Base-by-base conservation (phyloP, 1,140 invertebrate genomes). In the Heterodera schachtii region DNA sequence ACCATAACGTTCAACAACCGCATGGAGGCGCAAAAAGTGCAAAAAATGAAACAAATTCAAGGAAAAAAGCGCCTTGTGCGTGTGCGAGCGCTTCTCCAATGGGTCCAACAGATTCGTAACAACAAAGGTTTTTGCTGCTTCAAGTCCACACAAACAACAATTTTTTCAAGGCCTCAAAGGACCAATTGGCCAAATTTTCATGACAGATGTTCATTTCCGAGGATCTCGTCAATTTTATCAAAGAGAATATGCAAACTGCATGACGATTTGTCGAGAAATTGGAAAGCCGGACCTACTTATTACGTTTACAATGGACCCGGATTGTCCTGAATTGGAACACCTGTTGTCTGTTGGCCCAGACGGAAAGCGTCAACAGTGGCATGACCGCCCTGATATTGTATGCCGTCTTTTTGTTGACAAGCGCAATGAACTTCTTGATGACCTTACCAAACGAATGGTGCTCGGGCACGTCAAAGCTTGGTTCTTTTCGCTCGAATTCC, bases 221-320 rank as follows among this genome's bases (percentile, higher is more conserved):
- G 71, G 71, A 16, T 73, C 71, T 4, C 11, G 44, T 5, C 71
- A 73, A 73, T 73, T n/a, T n/a, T 73, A 73, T 5, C 71, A 73
- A 41, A 73, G 21, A 1, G 44, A 73, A n/a, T 73, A 73, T 4
- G 71, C 44, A 3, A 73, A 73, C 21, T 73, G 71, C 19, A 73
- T 73, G 71, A 73, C 71, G 5, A 73, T 73, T 4, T 73, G 71
- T 4, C 44, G 71, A 3, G 71, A 73, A 73, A 73, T 73, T 5
- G 71, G 71, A 16, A 46, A 46, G 5, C 44, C 47, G 1, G 71
- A 73, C 1, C 13, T 73, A 5, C 3, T 73, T 2, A 16, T 73
- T 0, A 73, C 71, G 1, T 73, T 73, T n/a, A 73, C 71, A 46
- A 73, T 73, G 71, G 19, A 21, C 21, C 57, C 57, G 19, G 57